phyloP scores from a whole-genome alignment of 2,888 invertebrate genomes.

The Cryptocephalus primarius region DNA sequence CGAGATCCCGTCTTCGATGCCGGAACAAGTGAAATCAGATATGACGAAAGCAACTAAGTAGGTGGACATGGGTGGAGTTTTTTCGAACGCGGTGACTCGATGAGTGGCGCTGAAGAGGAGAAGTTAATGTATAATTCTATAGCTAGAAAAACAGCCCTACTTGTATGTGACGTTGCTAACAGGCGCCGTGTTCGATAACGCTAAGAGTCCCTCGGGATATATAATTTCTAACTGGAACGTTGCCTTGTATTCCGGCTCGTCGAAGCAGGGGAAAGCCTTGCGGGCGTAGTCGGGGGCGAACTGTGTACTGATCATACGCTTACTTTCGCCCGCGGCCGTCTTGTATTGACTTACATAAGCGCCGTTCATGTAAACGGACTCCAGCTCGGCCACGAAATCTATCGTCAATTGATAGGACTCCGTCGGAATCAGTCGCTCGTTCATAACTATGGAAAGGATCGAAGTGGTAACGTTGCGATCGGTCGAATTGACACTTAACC shows the following conservation, averaged over 20 bases:
- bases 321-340: conserved; percentile 16
- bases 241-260: conserved; percentile 45
- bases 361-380: conserved; percentile 34
- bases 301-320: conserved; percentile 50
- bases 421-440: conserved; percentile 2
- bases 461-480: conserved; percentile 10
- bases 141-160: no score
- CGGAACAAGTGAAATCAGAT: conserved; percentile 51
- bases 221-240: conserved; percentile 36
- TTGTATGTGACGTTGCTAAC: no score
- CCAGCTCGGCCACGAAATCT: conserved; percentile 21
- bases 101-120: not conserved
- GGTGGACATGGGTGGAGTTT: conserved; percentile 62
- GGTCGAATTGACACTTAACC: no score
- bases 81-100: conserved; percentile 21
- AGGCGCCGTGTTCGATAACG: no score
- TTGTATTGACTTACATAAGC: conserved; percentile 42
- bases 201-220: conserved; percentile 13
- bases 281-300: conserved; percentile 58
- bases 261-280: conserved; percentile 68
- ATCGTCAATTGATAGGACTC: conserved; percentile 9
- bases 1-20: not conserved
- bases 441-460: conserved; percentile 11
- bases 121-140: no score
- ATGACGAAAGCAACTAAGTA: conserved; percentile 79